Evolutionary conservation across 2,113 vertebrate genomes (phyloP), one percentile per base, ranked within the genome.

Genomic region (Grammomys dolichurus): DNA sequence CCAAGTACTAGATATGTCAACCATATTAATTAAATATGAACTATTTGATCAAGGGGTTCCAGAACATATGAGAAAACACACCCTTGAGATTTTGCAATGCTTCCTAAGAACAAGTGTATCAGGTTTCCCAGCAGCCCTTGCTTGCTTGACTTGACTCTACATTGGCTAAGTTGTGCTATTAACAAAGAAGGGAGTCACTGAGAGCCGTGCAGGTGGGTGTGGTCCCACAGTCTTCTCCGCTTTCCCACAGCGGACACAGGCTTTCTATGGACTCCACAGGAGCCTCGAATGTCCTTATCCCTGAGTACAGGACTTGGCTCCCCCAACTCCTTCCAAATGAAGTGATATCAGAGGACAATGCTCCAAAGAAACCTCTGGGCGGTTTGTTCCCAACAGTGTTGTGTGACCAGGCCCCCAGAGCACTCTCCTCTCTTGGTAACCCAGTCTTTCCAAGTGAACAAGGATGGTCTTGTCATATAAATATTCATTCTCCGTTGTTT

Each of bases 61-160:
- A 19, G 70, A 22, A 3, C 7, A 26, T 10, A 11, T 51, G 89
- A 93, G 40, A 76, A 84, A 77, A 58, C 10, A n/a, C 58, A 72
- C 70, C 43, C 43, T 73, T 69, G 72, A 70, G 46, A 70, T 91
- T 81, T 70, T n/a, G 96, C 72, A 96, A 96, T 20, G 60, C 76
- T 86, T 87, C 72, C 12, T 22, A 58, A 96, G 81, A 96, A 90
- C 92, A 43, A 60, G 96, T 36, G 6, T 2, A 0, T 63, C 90
- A 40, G 2, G 76, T 95, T 97, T 63, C 76, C 69, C 70, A 10
- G 81, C 85, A 78, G 85, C 26, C 58, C 43, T 17, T 22, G 80
- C 96, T 89, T 19, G 81, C 76, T 75, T 9, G 40, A 54, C 88
- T 70, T 31, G 73, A 16, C 11, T 89, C 92, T 81, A 43, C 72